These are phyloP conservation scores for Meda fulgida DNA, from an alignment of 2,797 vertebrate genomes.

Conservation along the genomic window DNA sequence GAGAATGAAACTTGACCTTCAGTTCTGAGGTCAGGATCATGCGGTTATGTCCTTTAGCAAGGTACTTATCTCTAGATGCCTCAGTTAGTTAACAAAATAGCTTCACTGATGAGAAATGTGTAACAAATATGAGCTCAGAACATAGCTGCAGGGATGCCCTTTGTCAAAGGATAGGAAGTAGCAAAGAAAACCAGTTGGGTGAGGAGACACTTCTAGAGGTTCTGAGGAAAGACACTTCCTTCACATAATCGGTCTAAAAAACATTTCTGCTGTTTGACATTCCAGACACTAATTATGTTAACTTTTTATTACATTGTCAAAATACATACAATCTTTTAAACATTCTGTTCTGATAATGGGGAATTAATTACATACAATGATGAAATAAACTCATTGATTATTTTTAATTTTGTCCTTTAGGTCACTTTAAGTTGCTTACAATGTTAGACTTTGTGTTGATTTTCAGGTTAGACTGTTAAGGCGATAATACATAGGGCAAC, in stretches of 20 bases:
- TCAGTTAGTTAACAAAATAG: conserved; percentile 17
- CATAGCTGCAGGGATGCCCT: conserved; percentile 27
- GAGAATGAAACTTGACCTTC: conserved; percentile 41
- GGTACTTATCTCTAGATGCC: conserved; percentile 10
- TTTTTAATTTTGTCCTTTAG: neutral
- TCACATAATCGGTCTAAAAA: neutral
- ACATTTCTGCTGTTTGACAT: conserved; percentile 22
- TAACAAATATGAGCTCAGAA: conserved; percentile 22
- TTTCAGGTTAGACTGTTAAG: neutral
- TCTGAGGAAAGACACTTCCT: conserved; percentile 26
- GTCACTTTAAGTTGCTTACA: neutral
- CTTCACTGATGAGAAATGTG: conserved; percentile 19
- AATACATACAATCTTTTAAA: neutral
- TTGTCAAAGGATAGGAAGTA: neutral
- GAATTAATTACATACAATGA: conserved; percentile 25
- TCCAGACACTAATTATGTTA: neutral
- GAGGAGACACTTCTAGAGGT: conserved; percentile 3
- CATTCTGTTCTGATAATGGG: neutral
- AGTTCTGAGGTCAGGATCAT: conserved; percentile 7
- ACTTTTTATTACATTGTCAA: neutral
- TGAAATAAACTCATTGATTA: neutral
- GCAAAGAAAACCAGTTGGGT: conserved; percentile 17
- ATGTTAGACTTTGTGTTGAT: neutral
- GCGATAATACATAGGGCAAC: no score
- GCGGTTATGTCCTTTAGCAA: neutral